These are phyloP conservation scores for rat (Rattus norvegicus) DNA, from an alignment of 2,113 vertebrate genomes.

Conservation along the genomic window DNA sequence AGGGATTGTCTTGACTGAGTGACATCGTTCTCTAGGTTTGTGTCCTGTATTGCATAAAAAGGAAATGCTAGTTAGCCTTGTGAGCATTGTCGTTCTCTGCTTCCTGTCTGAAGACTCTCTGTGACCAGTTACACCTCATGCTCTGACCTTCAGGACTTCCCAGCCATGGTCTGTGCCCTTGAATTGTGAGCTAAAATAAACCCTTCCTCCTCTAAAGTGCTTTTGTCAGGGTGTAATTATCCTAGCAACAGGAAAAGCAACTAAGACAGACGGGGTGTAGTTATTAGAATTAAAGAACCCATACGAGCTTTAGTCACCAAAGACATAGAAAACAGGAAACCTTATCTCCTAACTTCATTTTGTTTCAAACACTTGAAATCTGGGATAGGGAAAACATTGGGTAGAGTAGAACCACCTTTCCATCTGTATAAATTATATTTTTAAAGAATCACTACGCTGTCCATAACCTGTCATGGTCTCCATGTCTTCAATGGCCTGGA, in stretches of 20 bases:
- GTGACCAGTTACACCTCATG: not conserved
- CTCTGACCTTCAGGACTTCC: not conserved
- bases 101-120: not conserved
- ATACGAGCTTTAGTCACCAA: not conserved
- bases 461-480: not conserved
- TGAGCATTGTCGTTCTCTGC: not conserved
- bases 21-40: not conserved
- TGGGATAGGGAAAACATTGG: not conserved
- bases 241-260: not conserved
- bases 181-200: not conserved
- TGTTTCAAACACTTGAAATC: conserved; percentile 30
- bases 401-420: not conserved
- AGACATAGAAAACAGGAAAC: not conserved
- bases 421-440: not conserved
- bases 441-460: not conserved
- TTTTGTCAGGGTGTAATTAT: not conserved
- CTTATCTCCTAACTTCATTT: not conserved
- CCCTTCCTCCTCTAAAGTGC: not conserved
- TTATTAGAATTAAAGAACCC: not conserved
- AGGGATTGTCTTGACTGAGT: not conserved
- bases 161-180: not conserved
- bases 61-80: not conserved
- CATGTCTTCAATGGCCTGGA: not conserved
- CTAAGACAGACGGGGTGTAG: not conserved
- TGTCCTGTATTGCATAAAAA: not conserved